These are phyloP conservation scores for Zenarchopterus dispar DNA, from an alignment of 2,797 vertebrate genomes.

Conservation along the genomic window DNA sequence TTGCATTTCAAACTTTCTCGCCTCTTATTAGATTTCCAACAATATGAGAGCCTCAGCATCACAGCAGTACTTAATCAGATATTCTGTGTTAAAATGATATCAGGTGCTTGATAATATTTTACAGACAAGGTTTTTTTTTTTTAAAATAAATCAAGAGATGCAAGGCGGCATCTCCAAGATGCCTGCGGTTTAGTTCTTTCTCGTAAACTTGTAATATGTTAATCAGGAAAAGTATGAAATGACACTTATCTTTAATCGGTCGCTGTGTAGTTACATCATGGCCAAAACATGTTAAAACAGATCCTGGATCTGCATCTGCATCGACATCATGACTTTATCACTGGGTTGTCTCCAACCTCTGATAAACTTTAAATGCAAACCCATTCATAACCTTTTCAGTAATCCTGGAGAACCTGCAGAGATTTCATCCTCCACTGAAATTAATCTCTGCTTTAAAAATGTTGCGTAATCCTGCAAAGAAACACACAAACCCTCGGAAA, in stretches of 20 bases:
- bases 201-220: background rate
- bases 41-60: background rate
- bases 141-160: background rate
- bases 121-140: background rate
- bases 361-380: no score
- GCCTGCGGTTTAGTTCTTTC: background rate
- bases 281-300: background rate
- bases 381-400: background rate
- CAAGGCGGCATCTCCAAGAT: background rate
- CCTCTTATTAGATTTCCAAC: constrained; percentile 13
- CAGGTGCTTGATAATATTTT: background rate
- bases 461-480: background rate
- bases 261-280: no score
- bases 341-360: no score
- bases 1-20: constrained; percentile 16
- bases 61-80: constrained; percentile 9
- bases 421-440: background rate
- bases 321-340: background rate
- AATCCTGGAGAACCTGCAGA: background rate
- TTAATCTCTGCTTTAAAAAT: background rate
- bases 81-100: constrained; percentile 3
- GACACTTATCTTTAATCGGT: no score
- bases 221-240: no score
- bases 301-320: no score
- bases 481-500: background rate